A percentile compares a stretch with the other conserved stretches of the same genome.
phyloP scores from a whole-genome alignment of 1,140 invertebrate species.

The Drosophila leontia region DNA sequence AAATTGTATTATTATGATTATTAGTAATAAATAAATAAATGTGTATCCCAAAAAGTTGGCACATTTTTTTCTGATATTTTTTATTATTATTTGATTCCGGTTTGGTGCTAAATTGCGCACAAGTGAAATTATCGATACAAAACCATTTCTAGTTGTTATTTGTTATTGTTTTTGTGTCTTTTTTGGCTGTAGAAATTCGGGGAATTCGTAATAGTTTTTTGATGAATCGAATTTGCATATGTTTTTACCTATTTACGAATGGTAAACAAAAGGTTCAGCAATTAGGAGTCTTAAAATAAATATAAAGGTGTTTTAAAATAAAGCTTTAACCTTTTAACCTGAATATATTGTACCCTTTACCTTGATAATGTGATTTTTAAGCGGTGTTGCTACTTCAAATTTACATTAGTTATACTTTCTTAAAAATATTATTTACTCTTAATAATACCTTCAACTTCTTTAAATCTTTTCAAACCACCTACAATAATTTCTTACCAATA shows the following conservation, averaged over 20 bases:
- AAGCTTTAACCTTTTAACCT: background rate
- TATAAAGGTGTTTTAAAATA: background rate
- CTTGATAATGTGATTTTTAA: no score
- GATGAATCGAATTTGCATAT: constrained; percentile 35
- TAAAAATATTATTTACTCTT: background rate
- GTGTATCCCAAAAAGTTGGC: constrained; percentile 17
- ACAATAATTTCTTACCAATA: background rate
- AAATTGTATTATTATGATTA: constrained; percentile 63
- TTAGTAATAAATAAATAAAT: constrained; percentile 54
- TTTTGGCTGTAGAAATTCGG: constrained; percentile 21
- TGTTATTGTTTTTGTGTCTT: constrained; percentile 2
- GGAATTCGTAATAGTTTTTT: constrained; percentile 34
- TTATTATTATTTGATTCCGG: constrained; percentile 41
- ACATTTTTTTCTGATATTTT: constrained; percentile 1
- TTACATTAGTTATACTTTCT: background rate
- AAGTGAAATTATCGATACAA: constrained; percentile 54
- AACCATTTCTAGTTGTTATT: constrained; percentile 32
- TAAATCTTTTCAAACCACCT: background rate
- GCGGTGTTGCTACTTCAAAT: no score
- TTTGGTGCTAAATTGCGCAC: constrained; percentile 51
- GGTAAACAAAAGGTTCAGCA: constrained; percentile 1
- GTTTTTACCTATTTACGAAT: constrained; percentile 1
- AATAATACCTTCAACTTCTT: background rate
- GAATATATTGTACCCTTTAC: background rate
- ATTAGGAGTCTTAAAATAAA: background rate